Evolutionary conservation across 2,888 invertebrate genomes (phyloP).

Genomic region (Drosophila yooni): DNA sequence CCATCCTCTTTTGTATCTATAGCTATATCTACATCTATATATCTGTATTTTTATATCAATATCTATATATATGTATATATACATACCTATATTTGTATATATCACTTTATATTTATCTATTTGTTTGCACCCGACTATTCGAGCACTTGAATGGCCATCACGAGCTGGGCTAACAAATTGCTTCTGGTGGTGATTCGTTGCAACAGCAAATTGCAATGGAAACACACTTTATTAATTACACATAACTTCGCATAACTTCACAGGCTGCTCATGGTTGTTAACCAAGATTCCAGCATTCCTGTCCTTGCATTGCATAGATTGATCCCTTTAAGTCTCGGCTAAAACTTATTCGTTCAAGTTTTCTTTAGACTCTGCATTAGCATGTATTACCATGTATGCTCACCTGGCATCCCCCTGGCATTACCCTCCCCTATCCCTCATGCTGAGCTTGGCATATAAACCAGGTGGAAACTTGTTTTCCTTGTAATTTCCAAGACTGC

Average conservation of each 20-base stretch:
- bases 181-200: conserved; percentile 3
- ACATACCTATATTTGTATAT: background rate
- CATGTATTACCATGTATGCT: background rate
- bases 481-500: background rate
- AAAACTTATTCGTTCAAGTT: background rate
- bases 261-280: background rate
- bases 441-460: background rate
- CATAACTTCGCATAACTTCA: background rate
- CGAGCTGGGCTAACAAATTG: background rate
- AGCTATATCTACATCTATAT: background rate
- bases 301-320: background rate
- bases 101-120: background rate
- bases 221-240: conserved; percentile 18
- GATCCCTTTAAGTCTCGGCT: background rate
- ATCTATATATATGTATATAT: too few relatives aligned
- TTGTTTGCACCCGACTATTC: background rate
- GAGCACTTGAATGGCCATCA: background rate
- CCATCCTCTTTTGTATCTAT: background rate
- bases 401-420: background rate
- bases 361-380: background rate
- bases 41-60: too few relatives aligned
- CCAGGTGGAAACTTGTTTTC: background rate
- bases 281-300: background rate
- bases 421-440: too few relatives aligned
- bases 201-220: conserved; percentile 11